Evolutionary conservation across 2,888 invertebrate genomes (phyloP).

Genomic region (Ophraella communa): DNA sequence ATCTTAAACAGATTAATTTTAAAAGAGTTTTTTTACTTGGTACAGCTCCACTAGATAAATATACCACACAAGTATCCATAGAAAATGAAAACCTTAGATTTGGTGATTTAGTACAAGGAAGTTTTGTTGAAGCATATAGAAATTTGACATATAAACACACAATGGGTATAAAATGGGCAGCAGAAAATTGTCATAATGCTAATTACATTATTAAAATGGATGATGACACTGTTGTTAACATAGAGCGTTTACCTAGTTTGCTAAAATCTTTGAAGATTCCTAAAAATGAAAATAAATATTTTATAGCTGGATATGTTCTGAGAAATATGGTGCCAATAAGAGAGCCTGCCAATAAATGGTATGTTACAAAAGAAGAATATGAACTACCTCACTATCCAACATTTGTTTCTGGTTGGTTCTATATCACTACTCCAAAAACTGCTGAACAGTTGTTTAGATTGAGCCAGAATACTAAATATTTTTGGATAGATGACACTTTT

Average conservation of each 20-base stretch:
- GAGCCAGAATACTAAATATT: constrained; percentile 68
- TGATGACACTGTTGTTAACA: constrained; percentile 78
- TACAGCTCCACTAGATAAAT: constrained; percentile 63
- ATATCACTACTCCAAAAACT: constrained; percentile 73
- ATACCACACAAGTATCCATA: constrained; percentile 65
- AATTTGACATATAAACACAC: constrained; percentile 84
- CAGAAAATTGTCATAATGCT: constrained; percentile 66
- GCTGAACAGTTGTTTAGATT: constrained; percentile 66
- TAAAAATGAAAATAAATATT: constrained; percentile 43
- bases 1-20: constrained; percentile 66
- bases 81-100: constrained; percentile 68
- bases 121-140: constrained; percentile 77
- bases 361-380: constrained; percentile 73
- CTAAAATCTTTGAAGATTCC: constrained; percentile 56
- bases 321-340: constrained; percentile 70
- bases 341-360: constrained; percentile 79
- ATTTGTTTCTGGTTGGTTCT: constrained; percentile 86
- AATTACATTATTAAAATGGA: constrained; percentile 80
- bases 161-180: constrained; percentile 81
- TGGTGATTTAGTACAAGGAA: constrained; percentile 77
- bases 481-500: constrained; percentile 93
- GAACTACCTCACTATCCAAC: constrained; percentile 68
- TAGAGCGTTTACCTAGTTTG: constrained; percentile 65
- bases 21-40: constrained; percentile 76
- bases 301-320: constrained; percentile 73